Evolutionary conservation across 2,113 vertebrate genomes (phyloP).

Genomic region (Chionomys nivalis): DNA sequence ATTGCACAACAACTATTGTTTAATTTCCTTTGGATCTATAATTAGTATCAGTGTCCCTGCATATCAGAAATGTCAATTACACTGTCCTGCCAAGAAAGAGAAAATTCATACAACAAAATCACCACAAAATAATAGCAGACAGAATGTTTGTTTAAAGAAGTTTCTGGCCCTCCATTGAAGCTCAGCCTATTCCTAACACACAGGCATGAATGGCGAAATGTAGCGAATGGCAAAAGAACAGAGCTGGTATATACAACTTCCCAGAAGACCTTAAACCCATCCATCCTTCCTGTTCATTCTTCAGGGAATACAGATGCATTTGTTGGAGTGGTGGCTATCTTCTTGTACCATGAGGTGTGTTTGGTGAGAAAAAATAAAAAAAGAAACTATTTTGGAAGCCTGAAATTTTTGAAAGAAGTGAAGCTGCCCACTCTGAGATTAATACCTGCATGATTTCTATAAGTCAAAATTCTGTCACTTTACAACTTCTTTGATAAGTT

Average conservation of each 20-base stretch:
- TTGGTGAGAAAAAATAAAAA: background rate
- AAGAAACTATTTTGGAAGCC: background rate
- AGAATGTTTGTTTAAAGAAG: background rate
- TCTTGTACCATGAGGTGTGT: background rate
- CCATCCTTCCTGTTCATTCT: background rate
- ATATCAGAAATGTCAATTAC: slow-evolving; percentile 4
- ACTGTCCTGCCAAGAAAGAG: slow-evolving; percentile 23
- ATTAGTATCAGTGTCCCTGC: slow-evolving; percentile 14
- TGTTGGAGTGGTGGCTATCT: background rate
- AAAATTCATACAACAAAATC: background rate
- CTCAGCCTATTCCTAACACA: background rate
- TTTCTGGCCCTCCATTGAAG: background rate
- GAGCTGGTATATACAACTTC: background rate
- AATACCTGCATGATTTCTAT: background rate
- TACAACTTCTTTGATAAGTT: background rate
- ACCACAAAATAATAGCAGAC: background rate
- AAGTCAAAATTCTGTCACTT: background rate
- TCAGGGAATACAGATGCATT: background rate
- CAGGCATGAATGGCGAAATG: background rate
- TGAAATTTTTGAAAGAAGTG: background rate
- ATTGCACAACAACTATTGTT: slow-evolving; percentile 10
- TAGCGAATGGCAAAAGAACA: background rate
- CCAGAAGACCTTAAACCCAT: background rate
- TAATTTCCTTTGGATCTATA: slow-evolving; percentile 38
- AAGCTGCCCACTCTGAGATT: background rate